Percentiles rank a stretch among this genome's conserved stretches.
phyloP scores from a whole-genome alignment of 2,888 invertebrate species.

The Diarsia mendica region DNA sequence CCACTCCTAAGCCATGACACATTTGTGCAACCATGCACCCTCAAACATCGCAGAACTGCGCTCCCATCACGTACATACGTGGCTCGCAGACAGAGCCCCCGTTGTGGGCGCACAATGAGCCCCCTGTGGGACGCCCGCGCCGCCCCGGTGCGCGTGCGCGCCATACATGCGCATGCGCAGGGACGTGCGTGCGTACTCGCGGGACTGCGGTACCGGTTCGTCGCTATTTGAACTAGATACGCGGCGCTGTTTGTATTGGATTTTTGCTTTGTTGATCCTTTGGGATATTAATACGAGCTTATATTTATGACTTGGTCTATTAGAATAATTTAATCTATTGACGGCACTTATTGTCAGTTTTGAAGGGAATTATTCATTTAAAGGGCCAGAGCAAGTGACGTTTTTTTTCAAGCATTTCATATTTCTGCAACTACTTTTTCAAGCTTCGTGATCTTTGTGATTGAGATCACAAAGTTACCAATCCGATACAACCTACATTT shows the following conservation, averaged over 20 bases:
- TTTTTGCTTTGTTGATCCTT: neutral
- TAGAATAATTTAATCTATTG: neutral
- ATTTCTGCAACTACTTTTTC: neutral
- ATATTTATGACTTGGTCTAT: neutral
- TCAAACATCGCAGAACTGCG: slow-evolving; percentile 11
- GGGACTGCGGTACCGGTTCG: slow-evolving; percentile 60
- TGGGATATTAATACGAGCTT: neutral
- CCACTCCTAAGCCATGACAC: neutral
- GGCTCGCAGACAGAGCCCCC: slow-evolving; percentile 21
- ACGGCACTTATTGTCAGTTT: neutral
- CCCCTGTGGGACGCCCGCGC: slow-evolving; percentile 51
- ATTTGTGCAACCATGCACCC: slow-evolving; percentile 16
- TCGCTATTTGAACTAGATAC: slow-evolving; percentile 60
- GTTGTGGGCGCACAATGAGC: slow-evolving; percentile 60
- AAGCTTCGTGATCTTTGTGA: no score
- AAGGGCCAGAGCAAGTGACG: neutral
- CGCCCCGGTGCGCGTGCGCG: slow-evolving; percentile 35
- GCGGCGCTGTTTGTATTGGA: slow-evolving; percentile 54
- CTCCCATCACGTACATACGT: slow-evolving; percentile 49
- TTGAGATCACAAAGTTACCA: neutral
- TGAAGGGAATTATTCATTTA: neutral
- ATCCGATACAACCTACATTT: neutral
- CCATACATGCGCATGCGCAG: slow-evolving; percentile 36
- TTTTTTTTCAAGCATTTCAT: neutral
- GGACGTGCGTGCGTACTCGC: slow-evolving; percentile 47